Percentiles rank a stretch among this genome's conserved stretches.
These are phyloP conservation scores for Pomacea maculata DNA, from an alignment of 1,140 invertebrate species.

Conservation along the genomic window DNA sequence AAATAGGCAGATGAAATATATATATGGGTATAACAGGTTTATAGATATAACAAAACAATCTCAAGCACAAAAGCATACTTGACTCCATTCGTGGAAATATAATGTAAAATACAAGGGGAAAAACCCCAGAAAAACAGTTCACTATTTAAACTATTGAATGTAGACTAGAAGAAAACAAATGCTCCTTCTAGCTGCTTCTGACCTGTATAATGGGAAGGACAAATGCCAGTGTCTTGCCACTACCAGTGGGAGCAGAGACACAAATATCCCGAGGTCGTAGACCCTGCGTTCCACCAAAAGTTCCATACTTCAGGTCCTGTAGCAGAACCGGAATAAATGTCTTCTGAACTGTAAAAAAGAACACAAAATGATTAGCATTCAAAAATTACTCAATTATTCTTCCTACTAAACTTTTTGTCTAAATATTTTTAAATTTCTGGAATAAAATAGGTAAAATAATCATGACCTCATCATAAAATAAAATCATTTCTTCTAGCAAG, in stretches of 20 bases:
- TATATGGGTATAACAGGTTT: not conserved
- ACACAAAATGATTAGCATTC: slow-evolving; percentile 6
- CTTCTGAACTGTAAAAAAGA: slow-evolving; percentile 77
- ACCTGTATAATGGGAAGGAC: slow-evolving; percentile 89
- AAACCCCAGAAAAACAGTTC: not conserved
- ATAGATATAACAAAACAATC: not conserved
- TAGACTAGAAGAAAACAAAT: too few relatives aligned
- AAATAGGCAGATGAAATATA: not conserved
- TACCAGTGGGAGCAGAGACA: slow-evolving; percentile 96
- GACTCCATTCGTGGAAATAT: not conserved
- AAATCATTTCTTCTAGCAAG: not conserved
- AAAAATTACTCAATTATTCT: slow-evolving; percentile 1
- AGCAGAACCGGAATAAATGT: slow-evolving; percentile 85
- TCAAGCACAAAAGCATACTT: not conserved
- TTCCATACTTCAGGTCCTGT: slow-evolving; percentile 41
- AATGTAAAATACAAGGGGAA: not conserved
- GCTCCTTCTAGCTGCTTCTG: slow-evolving; percentile 6
- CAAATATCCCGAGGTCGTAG: slow-evolving; percentile 84
- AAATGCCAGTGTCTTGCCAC: slow-evolving; percentile 96
- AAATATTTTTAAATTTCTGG: not conserved
- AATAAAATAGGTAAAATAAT: not conserved
- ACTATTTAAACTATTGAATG: not conserved
- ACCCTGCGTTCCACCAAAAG: slow-evolving; percentile 44
- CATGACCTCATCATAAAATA: not conserved
- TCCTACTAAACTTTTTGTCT: not conserved